Percentiles rank a stretch among this genome's conserved stretches.
These are phyloP conservation scores for Coregonus ussuriensis DNA, from an alignment of 2,797 vertebrate genomes.

Conservation along the genomic window DNA sequence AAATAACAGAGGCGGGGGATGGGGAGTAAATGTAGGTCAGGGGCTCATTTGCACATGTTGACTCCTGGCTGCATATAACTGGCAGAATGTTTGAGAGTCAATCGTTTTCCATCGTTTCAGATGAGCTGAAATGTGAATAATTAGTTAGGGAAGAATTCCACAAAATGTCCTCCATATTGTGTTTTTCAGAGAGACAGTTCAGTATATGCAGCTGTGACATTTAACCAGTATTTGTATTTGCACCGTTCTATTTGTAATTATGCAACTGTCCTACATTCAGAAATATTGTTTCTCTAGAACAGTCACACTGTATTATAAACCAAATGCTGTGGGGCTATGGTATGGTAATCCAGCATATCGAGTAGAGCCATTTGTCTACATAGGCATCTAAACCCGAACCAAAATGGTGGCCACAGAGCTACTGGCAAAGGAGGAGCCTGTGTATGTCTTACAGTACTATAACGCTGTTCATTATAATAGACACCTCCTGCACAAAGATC, in stretches of 20 bases:
- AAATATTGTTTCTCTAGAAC: too few relatives aligned
- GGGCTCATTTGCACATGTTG: not conserved
- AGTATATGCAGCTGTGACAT: not conserved
- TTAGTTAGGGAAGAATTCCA: not conserved
- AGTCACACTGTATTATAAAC: too few relatives aligned
- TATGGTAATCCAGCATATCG: too few relatives aligned
- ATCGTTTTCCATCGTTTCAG: not conserved
- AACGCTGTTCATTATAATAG: not conserved
- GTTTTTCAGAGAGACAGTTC: not conserved
- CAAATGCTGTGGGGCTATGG: too few relatives aligned
- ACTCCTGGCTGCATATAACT: not conserved
- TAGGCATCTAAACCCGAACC: too few relatives aligned
- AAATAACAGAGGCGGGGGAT: slow-evolving; percentile 12
- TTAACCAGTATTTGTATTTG: not conserved
- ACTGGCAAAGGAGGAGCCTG: too few relatives aligned
- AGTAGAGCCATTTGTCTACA: too few relatives aligned
- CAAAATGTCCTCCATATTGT: not conserved
- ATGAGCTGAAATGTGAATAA: not conserved
- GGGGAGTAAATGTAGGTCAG: not conserved
- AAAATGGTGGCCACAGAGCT: too few relatives aligned
- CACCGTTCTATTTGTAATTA: not conserved
- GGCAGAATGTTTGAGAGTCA: not conserved
- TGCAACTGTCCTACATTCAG: not conserved
- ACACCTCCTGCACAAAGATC: not conserved
- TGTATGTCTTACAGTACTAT: too few relatives aligned